A percentile compares a stretch with the other conserved stretches of the same genome.
Evolutionary conservation across 2,888 invertebrate genomes (phyloP).

Genomic region (Lottia gigantea): DNA sequence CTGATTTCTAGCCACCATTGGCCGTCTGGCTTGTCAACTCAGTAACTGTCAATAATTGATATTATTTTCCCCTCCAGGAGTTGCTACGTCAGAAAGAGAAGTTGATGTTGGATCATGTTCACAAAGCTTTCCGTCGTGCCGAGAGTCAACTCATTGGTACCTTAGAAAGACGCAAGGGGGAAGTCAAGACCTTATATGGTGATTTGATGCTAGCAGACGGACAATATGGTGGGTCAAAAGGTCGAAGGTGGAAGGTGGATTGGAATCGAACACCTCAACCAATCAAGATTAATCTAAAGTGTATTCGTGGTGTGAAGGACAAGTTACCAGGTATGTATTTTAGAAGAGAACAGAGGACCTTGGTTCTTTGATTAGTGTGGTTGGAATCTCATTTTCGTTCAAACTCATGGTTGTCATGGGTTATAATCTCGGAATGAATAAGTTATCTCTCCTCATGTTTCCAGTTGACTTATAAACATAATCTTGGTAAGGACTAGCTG

Average conservation of each 20-base stretch:
- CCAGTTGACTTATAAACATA: neutral
- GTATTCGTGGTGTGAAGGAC: conserved; percentile 63
- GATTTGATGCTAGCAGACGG: conserved; percentile 63
- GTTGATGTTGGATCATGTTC: conserved; percentile 59
- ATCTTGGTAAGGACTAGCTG: too few relatives aligned
- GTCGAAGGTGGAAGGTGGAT: conserved; percentile 65
- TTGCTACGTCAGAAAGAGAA: conserved; percentile 58
- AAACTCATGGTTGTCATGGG: neutral
- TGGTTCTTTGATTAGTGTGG: too few relatives aligned
- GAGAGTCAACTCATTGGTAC: conserved; percentile 61
- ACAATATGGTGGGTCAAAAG: conserved; percentile 62
- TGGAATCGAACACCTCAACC: conserved; percentile 66
- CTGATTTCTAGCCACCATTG: too few relatives aligned
- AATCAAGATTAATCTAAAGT: conserved; percentile 62
- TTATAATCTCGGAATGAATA: neutral
- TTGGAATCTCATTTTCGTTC: neutral
- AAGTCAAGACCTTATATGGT: conserved; percentile 65
- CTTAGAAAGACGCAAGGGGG: conserved; percentile 59
- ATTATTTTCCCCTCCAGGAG: conserved; percentile 36
- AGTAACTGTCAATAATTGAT: too few relatives aligned
- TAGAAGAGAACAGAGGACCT: neutral
- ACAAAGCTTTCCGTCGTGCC: conserved; percentile 57
- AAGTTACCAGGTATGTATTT: conserved; percentile 59
- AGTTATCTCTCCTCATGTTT: neutral
- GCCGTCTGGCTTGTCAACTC: too few relatives aligned